phyloP scores from a whole-genome alignment of 2,797 vertebrate genomes.

The Nasua narica region DNA sequence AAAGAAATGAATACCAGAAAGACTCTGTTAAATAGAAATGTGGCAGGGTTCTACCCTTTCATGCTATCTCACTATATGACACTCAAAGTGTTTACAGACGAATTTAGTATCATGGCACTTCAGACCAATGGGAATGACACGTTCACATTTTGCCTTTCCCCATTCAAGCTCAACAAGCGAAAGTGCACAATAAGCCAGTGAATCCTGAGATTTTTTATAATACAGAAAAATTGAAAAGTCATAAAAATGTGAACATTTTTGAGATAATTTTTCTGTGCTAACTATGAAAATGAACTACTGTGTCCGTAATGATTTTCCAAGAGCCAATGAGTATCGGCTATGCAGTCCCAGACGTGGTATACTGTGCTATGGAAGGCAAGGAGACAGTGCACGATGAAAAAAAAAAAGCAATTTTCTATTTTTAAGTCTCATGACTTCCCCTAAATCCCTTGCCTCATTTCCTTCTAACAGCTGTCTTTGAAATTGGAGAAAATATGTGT shows the following conservation, averaged over 20 bases:
- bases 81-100: not conserved
- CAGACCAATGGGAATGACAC: not conserved
- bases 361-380: not conserved
- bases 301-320: not conserved
- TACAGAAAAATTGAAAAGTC: not conserved
- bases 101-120: not conserved
- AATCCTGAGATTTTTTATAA: not conserved
- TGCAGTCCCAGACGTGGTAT: not conserved
- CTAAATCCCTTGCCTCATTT: conserved; percentile 48
- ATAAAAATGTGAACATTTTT: conserved; percentile 3
- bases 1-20: conserved; percentile 6
- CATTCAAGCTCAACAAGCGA: not conserved
- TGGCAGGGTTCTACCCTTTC: not conserved
- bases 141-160: not conserved
- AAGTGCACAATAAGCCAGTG: not conserved
- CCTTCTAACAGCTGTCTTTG: conserved; percentile 43
- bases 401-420: conserved; percentile 40
- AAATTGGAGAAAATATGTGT: conserved; percentile 14
- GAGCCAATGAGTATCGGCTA: not conserved
- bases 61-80: not conserved
- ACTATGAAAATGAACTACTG: not conserved
- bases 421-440: conserved; percentile 21
- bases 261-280: not conserved
- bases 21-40: not conserved
- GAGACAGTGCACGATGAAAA: not conserved